Evolutionary conservation across 1,140 invertebrate species (phyloP), one percentile per base, ranked within the genome.

Genomic region (Steinernema khuongi): DNA sequence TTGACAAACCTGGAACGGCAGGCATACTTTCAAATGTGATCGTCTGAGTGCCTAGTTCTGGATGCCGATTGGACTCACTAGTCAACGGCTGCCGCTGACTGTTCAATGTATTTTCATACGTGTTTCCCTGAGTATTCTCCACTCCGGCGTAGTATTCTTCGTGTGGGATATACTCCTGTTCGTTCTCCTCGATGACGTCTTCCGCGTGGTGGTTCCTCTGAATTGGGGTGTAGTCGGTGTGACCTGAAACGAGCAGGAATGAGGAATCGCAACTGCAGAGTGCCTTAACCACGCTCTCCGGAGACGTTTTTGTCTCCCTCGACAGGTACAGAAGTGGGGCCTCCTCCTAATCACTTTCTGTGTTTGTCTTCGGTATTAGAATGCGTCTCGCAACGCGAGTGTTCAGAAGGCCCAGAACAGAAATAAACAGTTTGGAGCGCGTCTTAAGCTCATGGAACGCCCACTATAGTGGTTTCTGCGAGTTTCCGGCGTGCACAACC

Each of bases 181-280:
- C 76, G 74, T 75, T 72, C 22, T 77, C 76, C 32, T 77, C 76
- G 22, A 77, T 73, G 1, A 71, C 77, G 2, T 77, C 76, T 36
- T 77, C 76, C 26, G 50, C 43, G n/a, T 68, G 70, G 31, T 77
- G 76, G 30, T 60, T 75, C 19, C 73, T 7, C 50, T 60, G 50
- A 22, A 60, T 60, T 26, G 50, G 50, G 26, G 50, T 60, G 22
- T 60, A 60, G 14, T 7, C 19, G 14, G 50, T 22, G 22, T 60
- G 7, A 22, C 50, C 50, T 60, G 50, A 60, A 60, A 60, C 50
- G 26, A 41, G 36, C n/a, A 41, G 36, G 7, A 11, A 41, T n/a
- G 7, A 22, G 50, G 26, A n/a, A n/a, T n/a, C n/a, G n/a, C n/a
- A n/a, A n/a, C n/a, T n/a, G n/a, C n/a, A n/a, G 50, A 60, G 7